These are phyloP conservation scores for Suricata suricatta DNA, from an alignment of 2,113 vertebrate species.

Conservation along the genomic window DNA sequence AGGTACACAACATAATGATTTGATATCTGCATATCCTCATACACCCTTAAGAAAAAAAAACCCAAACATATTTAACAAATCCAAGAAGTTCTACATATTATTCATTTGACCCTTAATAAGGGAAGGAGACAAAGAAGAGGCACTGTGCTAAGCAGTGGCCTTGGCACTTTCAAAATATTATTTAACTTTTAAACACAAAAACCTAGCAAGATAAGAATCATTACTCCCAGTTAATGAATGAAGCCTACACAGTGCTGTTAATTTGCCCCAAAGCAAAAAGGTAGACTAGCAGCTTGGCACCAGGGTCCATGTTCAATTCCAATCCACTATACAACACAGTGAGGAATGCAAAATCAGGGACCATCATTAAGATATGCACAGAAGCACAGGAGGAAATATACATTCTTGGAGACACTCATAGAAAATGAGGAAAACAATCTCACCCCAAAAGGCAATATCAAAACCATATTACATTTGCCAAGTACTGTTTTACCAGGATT, in stretches of 20 bases:
- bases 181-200: not conserved
- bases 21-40: not conserved
- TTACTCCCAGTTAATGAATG: not conserved
- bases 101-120: not conserved
- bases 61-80: not conserved
- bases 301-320: not conserved
- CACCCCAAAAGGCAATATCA: not conserved
- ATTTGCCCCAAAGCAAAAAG: not conserved
- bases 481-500: not conserved
- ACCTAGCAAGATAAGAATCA: not conserved
- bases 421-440: not conserved
- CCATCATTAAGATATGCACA: not conserved
- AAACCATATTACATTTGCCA: not conserved
- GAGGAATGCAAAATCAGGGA: not conserved
- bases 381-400: not conserved
- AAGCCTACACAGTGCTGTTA: not conserved
- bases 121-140: not conserved
- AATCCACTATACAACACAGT: not conserved
- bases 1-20: not conserved
- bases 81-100: not conserved
- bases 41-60: not conserved
- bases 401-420: not conserved
- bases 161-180: conserved; percentile 10
- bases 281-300: not conserved
- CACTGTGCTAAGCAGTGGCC: not conserved